Evolutionary conservation across 2,113 vertebrate species (phyloP), one percentile per base, ranked within the genome.

Genomic region (Atractosteus spatula): DNA sequence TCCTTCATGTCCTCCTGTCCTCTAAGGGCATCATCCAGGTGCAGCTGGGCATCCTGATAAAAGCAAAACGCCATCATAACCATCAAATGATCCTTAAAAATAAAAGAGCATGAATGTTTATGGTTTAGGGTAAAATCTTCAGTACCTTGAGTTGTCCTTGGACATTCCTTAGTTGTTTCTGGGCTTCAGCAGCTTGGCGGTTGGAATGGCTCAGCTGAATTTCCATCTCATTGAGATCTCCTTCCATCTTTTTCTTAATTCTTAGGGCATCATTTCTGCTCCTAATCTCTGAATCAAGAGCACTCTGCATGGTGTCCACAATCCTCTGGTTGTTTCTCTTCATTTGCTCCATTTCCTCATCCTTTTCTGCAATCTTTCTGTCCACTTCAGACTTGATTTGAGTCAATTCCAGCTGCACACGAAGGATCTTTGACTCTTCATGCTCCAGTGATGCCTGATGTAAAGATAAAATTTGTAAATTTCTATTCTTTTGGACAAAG

Each of bases 221-320:
- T 71, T 93, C 92, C 87, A 93, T 90, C 64, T 93, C 91, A 2
- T 93, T 92, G 70, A 92, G 83, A 63, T 92, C 91, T 74, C 89
- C 90, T 71, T 92, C 91, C 89, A 88, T 93, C 81, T 93, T 93
- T 85, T 93, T 93, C 83, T 92, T 93, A 65, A 93, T 63, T 77
- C 91, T 87, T 74, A 94, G 67, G 77, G 90, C 91, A 2, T 94
- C 90, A 0, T 93, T 93, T 59, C 90, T 90, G 86, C 90, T 93
- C 69, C 90, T 84, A 80, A 93, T 87, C 80, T 93, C 91, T 14
- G 91, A 85, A 0, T 93, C 92, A 79, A 94, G 62, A 0, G 65
- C 88, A 80, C 78, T 92, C 78, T 93, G 92, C 88, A 93, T 81
- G 0, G 88, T 87, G 0, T 93, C 92, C 4, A 92, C 84, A 0